phyloP scores from a whole-genome alignment of 2,113 vertebrate species.

The Oryzias javanicus region DNA sequence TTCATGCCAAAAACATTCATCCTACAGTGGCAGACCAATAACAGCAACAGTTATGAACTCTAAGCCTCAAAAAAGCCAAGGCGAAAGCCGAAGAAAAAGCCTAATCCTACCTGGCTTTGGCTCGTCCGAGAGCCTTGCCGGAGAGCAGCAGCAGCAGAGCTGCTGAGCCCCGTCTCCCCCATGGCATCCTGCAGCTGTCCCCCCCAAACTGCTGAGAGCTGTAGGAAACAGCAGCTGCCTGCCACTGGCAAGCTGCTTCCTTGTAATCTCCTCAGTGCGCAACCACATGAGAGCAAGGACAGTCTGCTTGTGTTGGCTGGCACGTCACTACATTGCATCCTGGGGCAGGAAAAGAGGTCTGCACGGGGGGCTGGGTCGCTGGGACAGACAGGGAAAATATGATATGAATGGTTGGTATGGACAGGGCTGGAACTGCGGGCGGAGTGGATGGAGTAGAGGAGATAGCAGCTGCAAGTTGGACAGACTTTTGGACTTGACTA shows the following conservation, averaged over 20 bases:
- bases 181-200: conserved; percentile 72
- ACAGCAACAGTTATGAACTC: conserved; percentile 3
- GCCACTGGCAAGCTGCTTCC: conserved; percentile 71
- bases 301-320: conserved; percentile 35
- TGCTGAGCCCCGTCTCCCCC: conserved; percentile 64
- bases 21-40: not conserved
- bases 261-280: conserved; percentile 63
- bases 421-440: not conserved
- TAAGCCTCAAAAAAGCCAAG: not conserved
- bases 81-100: conserved; percentile 1
- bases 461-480: conserved; percentile 32
- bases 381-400: conserved; percentile 21
- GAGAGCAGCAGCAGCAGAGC: conserved; percentile 49
- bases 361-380: conserved; percentile 10
- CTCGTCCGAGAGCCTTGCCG: conserved; percentile 45
- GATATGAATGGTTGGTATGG: conserved; percentile 24
- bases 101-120: conserved; percentile 72
- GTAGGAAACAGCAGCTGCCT: conserved; percentile 76
- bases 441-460: conserved; percentile 12
- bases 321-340: conserved; percentile 66
- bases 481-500: not conserved
- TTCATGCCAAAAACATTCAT: too few species aligned
- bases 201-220: conserved; percentile 34
- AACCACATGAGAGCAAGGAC: conserved; percentile 72
- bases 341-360: conserved; percentile 73